Evolutionary conservation across 2,113 vertebrate species (phyloP).

Genomic region (Atherinomorus stipes): DNA sequence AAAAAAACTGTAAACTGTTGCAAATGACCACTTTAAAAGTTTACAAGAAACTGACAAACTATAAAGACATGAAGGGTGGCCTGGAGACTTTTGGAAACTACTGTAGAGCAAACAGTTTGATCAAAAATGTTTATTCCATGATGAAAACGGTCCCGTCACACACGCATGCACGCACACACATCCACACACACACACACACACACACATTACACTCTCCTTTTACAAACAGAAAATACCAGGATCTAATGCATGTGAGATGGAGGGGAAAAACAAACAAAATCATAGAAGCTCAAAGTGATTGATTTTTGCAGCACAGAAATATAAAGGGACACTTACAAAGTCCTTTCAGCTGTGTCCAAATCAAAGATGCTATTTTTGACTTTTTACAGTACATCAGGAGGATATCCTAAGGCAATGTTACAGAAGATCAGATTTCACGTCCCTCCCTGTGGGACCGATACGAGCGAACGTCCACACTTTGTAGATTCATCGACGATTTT

Average conservation of each 20-base stretch:
- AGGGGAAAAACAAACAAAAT: conserved; percentile 56
- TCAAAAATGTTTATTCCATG: conserved; percentile 73
- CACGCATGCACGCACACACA: conserved; percentile 3
- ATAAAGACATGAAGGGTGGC: too few species aligned
- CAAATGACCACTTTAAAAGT: too few species aligned
- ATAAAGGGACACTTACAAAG: conserved; percentile 35
- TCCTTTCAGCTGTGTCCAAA: conserved; percentile 37
- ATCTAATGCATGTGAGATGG: conserved; percentile 65
- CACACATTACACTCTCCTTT: conserved; percentile 67
- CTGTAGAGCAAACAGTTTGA: conserved; percentile 20
- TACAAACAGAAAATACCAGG: conserved; percentile 64
- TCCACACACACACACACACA: conserved; percentile 22
- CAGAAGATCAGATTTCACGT: conserved; percentile 19
- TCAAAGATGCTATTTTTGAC: conserved; percentile 14
- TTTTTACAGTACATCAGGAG: conserved; percentile 34
- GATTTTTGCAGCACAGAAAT: conserved; percentile 68
- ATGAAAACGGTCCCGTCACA: conserved; percentile 68
- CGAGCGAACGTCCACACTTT: conserved; percentile 22
- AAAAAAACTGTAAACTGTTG: too few species aligned
- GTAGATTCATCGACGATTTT: conserved; percentile 42
- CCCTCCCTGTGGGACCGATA: conserved; percentile 5
- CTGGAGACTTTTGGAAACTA: too few species aligned
- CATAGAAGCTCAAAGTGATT: conserved; percentile 74
- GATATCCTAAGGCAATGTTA: conserved; percentile 53
- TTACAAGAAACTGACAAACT: too few species aligned